Evolutionary conservation across 2,797 vertebrate species (phyloP).

Genomic region (Malurus splendens): DNA sequence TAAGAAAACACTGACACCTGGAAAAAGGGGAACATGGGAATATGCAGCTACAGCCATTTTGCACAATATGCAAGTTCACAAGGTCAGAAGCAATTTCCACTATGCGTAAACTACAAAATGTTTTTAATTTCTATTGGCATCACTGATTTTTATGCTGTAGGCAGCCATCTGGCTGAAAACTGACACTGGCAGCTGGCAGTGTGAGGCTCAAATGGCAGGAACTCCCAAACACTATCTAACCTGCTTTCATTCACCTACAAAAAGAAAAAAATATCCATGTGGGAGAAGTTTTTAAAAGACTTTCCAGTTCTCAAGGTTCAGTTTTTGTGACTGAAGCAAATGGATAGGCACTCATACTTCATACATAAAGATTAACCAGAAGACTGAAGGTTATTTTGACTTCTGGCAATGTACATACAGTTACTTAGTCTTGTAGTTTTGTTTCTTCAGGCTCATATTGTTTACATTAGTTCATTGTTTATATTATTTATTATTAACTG

Average conservation of each 20-base stretch:
- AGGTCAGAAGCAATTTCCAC: constrained; percentile 29
- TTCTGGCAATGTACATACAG: neutral
- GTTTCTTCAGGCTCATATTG: neutral
- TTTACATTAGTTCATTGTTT: neutral
- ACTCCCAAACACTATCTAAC: neutral
- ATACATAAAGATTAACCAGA: neutral
- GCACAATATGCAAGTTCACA: neutral
- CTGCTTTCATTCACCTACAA: neutral
- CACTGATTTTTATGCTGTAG: constrained; percentile 9
- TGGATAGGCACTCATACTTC: neutral
- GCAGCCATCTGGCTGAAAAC: constrained; percentile 49
- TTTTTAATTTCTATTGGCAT: constrained; percentile 44
- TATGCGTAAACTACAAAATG: neutral
- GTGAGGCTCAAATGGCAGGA: constrained; percentile 12
- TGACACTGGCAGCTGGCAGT: constrained; percentile 2
- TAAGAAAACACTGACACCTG: neutral
- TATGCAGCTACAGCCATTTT: neutral
- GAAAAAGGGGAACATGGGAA: neutral
- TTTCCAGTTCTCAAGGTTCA: neutral
- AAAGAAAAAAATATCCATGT: neutral
- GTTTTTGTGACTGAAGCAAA: neutral
- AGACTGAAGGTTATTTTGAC: neutral
- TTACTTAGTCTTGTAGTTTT: neutral
- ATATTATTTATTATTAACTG: neutral
- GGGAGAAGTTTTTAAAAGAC: neutral